phyloP scores from a whole-genome alignment of 2,797 vertebrate species.

The Sylvia borin region DNA sequence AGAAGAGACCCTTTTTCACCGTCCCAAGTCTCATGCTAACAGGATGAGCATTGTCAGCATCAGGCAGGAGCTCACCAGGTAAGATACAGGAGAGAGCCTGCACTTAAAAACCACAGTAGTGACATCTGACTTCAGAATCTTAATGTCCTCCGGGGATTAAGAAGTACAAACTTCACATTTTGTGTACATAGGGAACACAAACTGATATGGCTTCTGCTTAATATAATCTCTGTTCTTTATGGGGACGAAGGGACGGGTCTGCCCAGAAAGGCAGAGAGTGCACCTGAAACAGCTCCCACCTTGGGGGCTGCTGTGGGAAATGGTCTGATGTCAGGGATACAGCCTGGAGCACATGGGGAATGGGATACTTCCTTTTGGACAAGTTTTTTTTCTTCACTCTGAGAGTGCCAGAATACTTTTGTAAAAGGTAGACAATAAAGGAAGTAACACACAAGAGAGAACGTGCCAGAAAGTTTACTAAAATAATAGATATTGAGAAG shows the following conservation, averaged over 20 bases:
- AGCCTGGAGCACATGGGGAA: neutral
- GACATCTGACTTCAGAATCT: neutral
- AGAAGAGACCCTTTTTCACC: neutral
- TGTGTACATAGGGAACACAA: neutral
- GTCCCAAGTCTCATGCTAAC: neutral
- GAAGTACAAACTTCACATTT: neutral
- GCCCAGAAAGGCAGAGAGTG: neutral
- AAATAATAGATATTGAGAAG: neutral
- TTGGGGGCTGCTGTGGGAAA: neutral
- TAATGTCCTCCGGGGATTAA: neutral
- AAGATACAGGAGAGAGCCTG: neutral
- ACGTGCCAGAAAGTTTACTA: neutral
- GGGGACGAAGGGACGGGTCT: neutral
- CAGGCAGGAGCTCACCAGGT: neutral
- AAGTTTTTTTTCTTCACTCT: neutral
- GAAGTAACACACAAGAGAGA: neutral
- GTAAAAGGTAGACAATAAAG: neutral
- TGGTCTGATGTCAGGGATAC: neutral
- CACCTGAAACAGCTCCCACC: neutral
- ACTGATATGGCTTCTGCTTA: neutral
- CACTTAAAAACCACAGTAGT: neutral
- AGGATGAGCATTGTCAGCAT: fast-evolving
- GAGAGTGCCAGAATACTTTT: neutral
- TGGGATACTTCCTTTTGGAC: neutral
- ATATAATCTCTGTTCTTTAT: neutral